Evolutionary conservation across 2,113 vertebrate genomes (phyloP), one percentile per base, ranked within the genome.

Genomic region (Noturus placidus): DNA sequence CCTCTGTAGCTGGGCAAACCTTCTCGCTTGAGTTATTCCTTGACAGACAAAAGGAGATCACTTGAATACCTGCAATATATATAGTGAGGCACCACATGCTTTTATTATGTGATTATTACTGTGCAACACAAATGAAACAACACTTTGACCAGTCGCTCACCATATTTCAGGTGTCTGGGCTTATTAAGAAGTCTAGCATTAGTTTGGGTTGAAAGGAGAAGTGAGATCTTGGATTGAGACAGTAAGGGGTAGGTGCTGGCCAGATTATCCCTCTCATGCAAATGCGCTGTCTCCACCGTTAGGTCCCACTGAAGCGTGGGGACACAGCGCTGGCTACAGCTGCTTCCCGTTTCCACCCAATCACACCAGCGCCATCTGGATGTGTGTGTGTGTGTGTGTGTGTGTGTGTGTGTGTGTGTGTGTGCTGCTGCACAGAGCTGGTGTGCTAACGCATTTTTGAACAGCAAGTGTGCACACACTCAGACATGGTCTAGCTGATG

Each of bases 241-340:
- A 93, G 94, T 95, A 95, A 95, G 94, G 90, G 69, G 91, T 94
- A 93, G 94, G 94, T 94, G 93, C 96, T 96, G 95, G 97, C 96
- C 95, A 96, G 95, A 97, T 97, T 96, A 96, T 97, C 95, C 96
- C 94, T 95, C 92, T 95, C 96, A 98, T 99, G 98, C 98, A 99
- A 99, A 98, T 97, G 89, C 92, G 93, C 94, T 94, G 94, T 95
- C 94, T 94, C 94, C 93, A 93, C 33, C 90, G 94, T 93, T 93
- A 94, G 96, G 95, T 97, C 96, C 96, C 93, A 94, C 94, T 96
- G 95, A 96, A 95, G 96, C 95, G 90, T 95, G 93, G 92, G 95
- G 95, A 92, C 93, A 91, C 88, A 89, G 86, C 70, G 19, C 95
- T 92, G 94, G 94, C 94, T 93, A 93, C 97, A 97, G 96, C 97